These are phyloP conservation scores for Hipparchia sbordonii DNA, from an alignment of 2,888 invertebrate genomes.

Conservation along the genomic window DNA sequence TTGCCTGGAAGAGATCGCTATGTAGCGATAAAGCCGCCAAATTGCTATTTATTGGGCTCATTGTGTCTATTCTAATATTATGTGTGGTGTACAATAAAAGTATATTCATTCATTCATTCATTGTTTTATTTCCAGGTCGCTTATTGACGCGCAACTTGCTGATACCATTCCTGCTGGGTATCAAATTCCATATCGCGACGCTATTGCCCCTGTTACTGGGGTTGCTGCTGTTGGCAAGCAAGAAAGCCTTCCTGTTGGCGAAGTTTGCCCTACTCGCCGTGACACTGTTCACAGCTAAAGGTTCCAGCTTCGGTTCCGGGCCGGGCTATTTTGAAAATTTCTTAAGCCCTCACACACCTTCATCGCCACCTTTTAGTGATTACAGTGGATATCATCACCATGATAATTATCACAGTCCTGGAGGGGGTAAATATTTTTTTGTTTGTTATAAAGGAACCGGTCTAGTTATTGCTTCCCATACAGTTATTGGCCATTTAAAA, in stretches of 20 bases:
- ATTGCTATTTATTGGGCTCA: too few relatives aligned
- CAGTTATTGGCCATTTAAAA: too few relatives aligned
- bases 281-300: conserved; percentile 85
- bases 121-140: conserved; percentile 85
- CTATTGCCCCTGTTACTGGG: conserved; percentile 89
- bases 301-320: conserved; percentile 55
- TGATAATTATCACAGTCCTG: neutral
- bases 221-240: conserved; percentile 86
- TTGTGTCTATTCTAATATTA: too few relatives aligned
- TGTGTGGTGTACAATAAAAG: too few relatives aligned
- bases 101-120: too few relatives aligned
- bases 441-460: neutral
- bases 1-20: too few relatives aligned
- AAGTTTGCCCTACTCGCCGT: conserved; percentile 88
- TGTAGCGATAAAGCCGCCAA: too few relatives aligned
- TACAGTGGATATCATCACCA: conserved; percentile 39
- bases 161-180: conserved; percentile 89
- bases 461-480: too few relatives aligned
- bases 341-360: conserved; percentile 60
- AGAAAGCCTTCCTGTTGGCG: conserved; percentile 89
- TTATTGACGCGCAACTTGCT: conserved; percentile 87
- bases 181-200: conserved; percentile 90
- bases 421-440: neutral
- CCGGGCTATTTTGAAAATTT: conserved; percentile 55
- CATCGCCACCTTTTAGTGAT: neutral